Base-by-base conservation (phyloP, 2,888 invertebrate species). In the Spilarctia lutea region DNA sequence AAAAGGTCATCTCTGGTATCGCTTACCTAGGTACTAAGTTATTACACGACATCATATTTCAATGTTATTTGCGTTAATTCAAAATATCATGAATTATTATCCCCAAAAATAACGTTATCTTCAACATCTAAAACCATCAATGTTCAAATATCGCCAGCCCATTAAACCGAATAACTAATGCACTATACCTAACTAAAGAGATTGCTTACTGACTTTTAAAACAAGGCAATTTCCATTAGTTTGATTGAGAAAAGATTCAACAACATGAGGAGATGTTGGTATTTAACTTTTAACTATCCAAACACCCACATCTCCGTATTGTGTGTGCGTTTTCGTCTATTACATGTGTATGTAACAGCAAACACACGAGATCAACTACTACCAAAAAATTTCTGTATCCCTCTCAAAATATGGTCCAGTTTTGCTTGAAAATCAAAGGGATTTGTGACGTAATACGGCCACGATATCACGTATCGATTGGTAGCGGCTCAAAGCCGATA, bases 211-310 rank as follows among this genome's bases (percentile, higher is more conserved):
- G 84, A 82, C 89, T 79, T 90, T 90, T 88, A 87, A 71, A 88
- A 89, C 87, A 87, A 89, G 82, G 87, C 89, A 84, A 89, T 91
- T 91, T 93, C 93, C 93, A 94, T 94, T 93, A 94, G 88, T 89
- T 91, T 93, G 93, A 94, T 94, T 94, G 93, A 91, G 91, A 90
- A 93, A 90, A 93, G 90, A 91, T 91, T 91, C 91, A 87, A 91
- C 91, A 85, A 86, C 87, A 86, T 86, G 87, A 86, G 87, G 88
- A 89, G 89, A 89, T 91, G 90, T 90, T 89, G 92, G 91, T 93
- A 93, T 94, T 94, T 93, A 94, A 94, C 94, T 94, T 94, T 94
- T 94, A 93, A 94, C 93, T 92, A 91, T 89, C 89, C 86, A 89
- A 89, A 86, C 87, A 88, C 87, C 90, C 88, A 90, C 87, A 90